Evolutionary conservation across 2,888 invertebrate species (phyloP), one percentile per base, ranked within the genome.

Genomic region (Cephus runcator): DNA sequence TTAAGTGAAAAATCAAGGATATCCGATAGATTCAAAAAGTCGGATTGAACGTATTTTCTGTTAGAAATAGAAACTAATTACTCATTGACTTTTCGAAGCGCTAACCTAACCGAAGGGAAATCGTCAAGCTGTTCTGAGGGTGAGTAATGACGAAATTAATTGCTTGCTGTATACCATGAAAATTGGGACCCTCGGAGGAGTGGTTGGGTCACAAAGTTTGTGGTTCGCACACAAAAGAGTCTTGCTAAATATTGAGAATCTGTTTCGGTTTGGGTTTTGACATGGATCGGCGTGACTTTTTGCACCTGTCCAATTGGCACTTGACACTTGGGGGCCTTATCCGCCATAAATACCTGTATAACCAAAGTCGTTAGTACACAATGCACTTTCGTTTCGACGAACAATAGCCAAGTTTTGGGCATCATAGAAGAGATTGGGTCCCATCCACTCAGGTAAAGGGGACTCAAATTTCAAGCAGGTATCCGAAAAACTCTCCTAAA

Each of bases 401-500:
- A 56, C 56, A 56, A 56, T 56, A 9, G 9, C 23, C 56, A 56
- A 23, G 56, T 56, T 1, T 23, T 56, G 56, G 56, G 56, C 56
- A 56, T 56, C 56, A 9, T 56, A 2, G 23, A 56, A 56, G 23
- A 56, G 56, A 56, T 9, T 23, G 56, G 56, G 23, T 56, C 56
- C 56, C 56, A 23, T 56, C 23, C 23, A 56, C 56, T 56, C 56
- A 56, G 56, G 56, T 56, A 56, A 56, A 56, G 56, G 40, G 56
- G 56, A 23, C 56, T 56, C 56, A 56, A 23, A 15, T 56, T 56
- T 23, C 56, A 56, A 56, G 78, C 85, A 84, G 82, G 81, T 85
- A 85, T 79, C 81, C 76, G 77, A 75, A 83, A 81, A 86, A 81
- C 73, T 79, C 74, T 79, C 80, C 69, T 56, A 75, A 76, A 76